These are phyloP conservation scores for Habrosyne pyritoides DNA, from an alignment of 2,888 invertebrate genomes.

Conservation along the genomic window DNA sequence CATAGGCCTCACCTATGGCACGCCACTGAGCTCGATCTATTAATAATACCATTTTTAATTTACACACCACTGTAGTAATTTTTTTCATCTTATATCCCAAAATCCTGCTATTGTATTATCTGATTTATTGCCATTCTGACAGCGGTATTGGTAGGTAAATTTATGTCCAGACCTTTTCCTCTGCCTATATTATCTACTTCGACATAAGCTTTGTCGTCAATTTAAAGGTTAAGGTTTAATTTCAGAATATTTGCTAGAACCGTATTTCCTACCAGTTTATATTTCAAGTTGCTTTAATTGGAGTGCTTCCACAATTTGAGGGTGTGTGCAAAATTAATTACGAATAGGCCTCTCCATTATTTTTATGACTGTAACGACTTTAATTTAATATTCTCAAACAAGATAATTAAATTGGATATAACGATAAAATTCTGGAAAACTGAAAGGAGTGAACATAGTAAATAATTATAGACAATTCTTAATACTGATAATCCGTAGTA, in stretches of 20 bases:
- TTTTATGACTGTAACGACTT: slow-evolving; percentile 26
- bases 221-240: slow-evolving; percentile 3
- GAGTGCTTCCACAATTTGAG: background rate
- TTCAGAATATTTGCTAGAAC: background rate
- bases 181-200: slow-evolving; percentile 4
- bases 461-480: no score
- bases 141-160: slow-evolving; percentile 12
- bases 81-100: background rate
- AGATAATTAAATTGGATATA: slow-evolving; percentile 12
- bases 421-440: background rate
- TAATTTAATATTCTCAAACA: slow-evolving; percentile 23
- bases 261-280: background rate
- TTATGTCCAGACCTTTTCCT: slow-evolving; percentile 15
- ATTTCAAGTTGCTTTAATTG: slow-evolving; percentile 6
- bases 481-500: no score
- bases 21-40: no score
- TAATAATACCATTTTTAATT: background rate
- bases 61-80: background rate
- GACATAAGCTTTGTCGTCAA: slow-evolving; percentile 3
- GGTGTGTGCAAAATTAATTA: slow-evolving; percentile 8
- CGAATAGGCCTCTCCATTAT: slow-evolving; percentile 18
- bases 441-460: background rate
- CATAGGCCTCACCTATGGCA: no score
- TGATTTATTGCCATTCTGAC: slow-evolving; percentile 8
- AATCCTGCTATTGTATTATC: slow-evolving; percentile 6